Conservation (phyloP, 1,140 invertebrate species). For the Pseudachorutes palmiensis region DNA sequence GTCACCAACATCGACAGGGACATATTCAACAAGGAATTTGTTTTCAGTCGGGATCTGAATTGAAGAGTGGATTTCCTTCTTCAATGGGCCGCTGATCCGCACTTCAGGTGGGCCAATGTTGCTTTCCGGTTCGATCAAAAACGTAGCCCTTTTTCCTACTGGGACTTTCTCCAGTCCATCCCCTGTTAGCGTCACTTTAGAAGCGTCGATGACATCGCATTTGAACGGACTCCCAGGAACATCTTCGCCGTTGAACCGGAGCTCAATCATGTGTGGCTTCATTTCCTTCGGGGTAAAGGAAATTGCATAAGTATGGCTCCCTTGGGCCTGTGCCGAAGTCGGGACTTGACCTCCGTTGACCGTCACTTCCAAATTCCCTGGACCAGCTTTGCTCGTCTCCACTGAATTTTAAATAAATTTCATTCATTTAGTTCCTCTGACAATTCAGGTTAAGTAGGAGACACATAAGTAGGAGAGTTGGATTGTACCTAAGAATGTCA, state of each 20-base stretch:
- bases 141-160: conserved; percentile 70
- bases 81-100: conserved; percentile 65
- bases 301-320: conserved; percentile 92
- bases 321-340: conserved; percentile 88
- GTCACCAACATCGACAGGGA: conserved; percentile 49
- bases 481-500: conserved; percentile 85
- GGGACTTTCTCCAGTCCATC: conserved; percentile 87
- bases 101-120: conserved; percentile 64
- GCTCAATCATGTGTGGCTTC: conserved; percentile 78
- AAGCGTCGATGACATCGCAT: conserved; percentile 62
- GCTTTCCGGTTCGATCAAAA: conserved; percentile 67
- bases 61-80: conserved; percentile 33
- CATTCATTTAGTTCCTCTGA: background rate
- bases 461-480: no score
- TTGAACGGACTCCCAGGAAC: conserved; percentile 80
- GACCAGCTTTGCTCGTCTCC: conserved; percentile 92
- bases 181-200: conserved; percentile 62
- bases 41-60: conserved; percentile 39
- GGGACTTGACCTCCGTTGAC: conserved; percentile 92
- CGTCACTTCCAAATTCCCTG: conserved; percentile 91
- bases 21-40: conserved; percentile 38
- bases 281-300: conserved; percentile 89
- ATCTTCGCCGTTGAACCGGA: conserved; percentile 91
- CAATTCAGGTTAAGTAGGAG: no score
- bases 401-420: conserved; percentile 51